Base-by-base conservation (phyloP, 2,113 vertebrate species). In the Cyanoramphus novaezelandiae region DNA sequence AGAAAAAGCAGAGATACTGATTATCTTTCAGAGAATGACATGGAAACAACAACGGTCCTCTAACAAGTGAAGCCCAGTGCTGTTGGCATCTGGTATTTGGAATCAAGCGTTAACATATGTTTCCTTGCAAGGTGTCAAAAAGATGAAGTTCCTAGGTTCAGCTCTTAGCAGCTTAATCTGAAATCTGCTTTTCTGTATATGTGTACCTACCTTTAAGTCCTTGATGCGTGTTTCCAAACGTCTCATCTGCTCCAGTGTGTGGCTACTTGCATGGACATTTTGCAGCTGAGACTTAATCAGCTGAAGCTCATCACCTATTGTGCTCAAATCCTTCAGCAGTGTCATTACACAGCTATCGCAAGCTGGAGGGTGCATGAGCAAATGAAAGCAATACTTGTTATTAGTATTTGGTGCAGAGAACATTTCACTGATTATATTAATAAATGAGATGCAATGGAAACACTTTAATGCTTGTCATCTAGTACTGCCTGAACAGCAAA, bases 271-370 rank as follows among this genome's bases (percentile, higher is more conserved):
- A 23, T 95, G 98, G 69, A 98, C 91, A 1, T 96, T 98, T 59
- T 99, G 98, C 64, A 99, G 91, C 90, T 98, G 97, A 75, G 97
- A 91, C 96, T 99, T 99, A 92, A 99, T 97, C 33, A 96, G 96
- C 53, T 29, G 97, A 88, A 99, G 96, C 52, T 99, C 98, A 0
- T 98, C 93, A 7, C 98, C 96, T 93, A 99, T 98, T 76, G 96
- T 97, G 91, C 98, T 98, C 97, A 99, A 76, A 87, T 99, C 99
- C 0, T 96, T 86, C 37, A 99, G 95, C 63, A 99, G 98, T 1
- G 98, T 99, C 91, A 98, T 97, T n/a, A 99, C 99, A 89, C 99
- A 99, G 93, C 97, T 99, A 79, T 99, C 99, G 3, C 99, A 99
- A 46, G 98, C 99, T 99, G 97, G 31, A 97, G 93, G 35, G 83